phyloP scores from a whole-genome alignment of 2,888 invertebrate species.

The Quadriops clusia region DNA sequence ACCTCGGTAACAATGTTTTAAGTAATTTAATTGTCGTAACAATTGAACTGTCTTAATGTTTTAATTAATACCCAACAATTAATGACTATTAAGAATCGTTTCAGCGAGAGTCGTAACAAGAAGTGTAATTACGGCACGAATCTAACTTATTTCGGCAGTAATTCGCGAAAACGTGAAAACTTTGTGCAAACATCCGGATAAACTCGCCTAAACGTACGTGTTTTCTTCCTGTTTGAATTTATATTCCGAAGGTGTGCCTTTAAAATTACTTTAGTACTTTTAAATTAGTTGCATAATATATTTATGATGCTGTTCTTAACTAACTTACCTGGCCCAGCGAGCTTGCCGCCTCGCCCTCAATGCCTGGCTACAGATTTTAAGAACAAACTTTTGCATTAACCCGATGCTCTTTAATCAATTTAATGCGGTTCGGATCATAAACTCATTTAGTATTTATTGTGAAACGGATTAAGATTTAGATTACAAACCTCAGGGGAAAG shows the following conservation, averaged over 20 bases:
- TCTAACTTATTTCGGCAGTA: slow-evolving; percentile 30
- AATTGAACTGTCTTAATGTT: slow-evolving; percentile 20
- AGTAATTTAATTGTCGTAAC: slow-evolving; percentile 17
- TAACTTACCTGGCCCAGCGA: no score
- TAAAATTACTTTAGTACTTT: slow-evolving; percentile 31
- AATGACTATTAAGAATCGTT: slow-evolving; percentile 27
- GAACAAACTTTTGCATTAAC: no score
- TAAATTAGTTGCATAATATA: slow-evolving; percentile 29
- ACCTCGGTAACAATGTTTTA: slow-evolving; percentile 7
- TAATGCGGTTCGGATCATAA: no score
- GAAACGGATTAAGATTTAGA: no score
- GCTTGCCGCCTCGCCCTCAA: no score
- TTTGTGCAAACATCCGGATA: slow-evolving; percentile 31
- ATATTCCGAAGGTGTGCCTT: slow-evolving; percentile 27
- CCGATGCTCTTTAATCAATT: no score
- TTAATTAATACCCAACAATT: slow-evolving; percentile 26
- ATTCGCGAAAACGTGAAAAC: slow-evolving; percentile 30
- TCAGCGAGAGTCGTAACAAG: slow-evolving; percentile 25
- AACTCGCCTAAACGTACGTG: slow-evolving; percentile 27
- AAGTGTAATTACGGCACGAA: slow-evolving; percentile 28
- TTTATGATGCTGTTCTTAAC: slow-evolving; percentile 23
- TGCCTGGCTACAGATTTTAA: no score
- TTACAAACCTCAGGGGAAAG: no score
- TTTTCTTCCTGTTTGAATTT: slow-evolving; percentile 25
- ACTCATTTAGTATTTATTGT: no score